Percentiles rank a stretch among this genome's conserved stretches.
Conservation (phyloP, 2,113 vertebrate genomes). For the Athene cunicularia region DNA sequence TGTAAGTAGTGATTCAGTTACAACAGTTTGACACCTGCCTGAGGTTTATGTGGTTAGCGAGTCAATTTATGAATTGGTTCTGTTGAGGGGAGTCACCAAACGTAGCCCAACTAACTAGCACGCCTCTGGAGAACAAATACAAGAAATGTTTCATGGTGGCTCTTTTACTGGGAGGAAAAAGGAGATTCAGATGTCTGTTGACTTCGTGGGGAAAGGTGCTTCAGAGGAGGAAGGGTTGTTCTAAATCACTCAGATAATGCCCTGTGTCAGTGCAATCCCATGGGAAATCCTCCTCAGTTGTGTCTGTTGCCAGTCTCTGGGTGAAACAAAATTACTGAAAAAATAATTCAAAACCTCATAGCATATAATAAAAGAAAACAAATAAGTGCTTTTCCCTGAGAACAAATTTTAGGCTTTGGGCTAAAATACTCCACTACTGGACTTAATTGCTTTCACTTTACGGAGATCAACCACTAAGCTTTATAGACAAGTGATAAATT, state of each 20-base stretch:
- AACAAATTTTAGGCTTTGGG: not conserved
- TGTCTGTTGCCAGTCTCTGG: not conserved
- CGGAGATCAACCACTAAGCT: not conserved
- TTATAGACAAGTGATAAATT: not conserved
- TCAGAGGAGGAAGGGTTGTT: not conserved
- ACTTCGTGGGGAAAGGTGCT: not conserved
- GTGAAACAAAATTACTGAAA: not conserved
- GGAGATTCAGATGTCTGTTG: not conserved
- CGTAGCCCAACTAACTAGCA: not conserved
- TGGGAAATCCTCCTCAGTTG: not conserved
- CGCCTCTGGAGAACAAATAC: fast-evolving
- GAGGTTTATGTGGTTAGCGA: not conserved
- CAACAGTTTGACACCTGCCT: not conserved
- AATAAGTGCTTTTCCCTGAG: not conserved
- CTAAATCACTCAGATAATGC: not conserved
- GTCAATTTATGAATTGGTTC: not conserved
- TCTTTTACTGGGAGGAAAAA: not conserved
- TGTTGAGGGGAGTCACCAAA: not conserved
- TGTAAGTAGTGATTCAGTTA: not conserved
- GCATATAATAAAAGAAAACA: not conserved
- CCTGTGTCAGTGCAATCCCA: not conserved
- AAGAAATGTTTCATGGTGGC: not conserved
- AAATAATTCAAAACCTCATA: not conserved
- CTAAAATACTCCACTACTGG: not conserved
- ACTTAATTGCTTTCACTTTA: not conserved